These are phyloP conservation scores for Dromococcyx pavoninus DNA, from an alignment of 2,797 vertebrate species.

Conservation along the genomic window DNA sequence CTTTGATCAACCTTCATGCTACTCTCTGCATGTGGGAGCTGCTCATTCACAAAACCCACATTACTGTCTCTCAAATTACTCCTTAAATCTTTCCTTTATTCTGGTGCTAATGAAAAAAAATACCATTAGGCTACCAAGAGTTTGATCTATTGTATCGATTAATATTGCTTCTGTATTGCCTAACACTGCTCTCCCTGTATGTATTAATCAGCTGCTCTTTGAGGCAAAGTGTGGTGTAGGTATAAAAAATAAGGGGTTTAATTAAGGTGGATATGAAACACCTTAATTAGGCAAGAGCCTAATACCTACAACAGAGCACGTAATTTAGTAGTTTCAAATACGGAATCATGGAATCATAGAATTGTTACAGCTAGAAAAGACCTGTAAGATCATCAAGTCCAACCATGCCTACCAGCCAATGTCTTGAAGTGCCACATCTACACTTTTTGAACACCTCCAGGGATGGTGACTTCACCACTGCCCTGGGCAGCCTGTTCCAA, in stretches of 20 bases:
- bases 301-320: neutral
- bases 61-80: neutral
- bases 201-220: neutral
- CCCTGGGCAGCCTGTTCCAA: no score
- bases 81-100: neutral
- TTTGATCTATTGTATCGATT: neutral
- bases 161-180: neutral
- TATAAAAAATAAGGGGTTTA: neutral
- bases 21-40: neutral
- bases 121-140: neutral
- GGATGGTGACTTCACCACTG: no score
- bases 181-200: neutral
- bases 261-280: neutral
- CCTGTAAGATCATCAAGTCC: no score
- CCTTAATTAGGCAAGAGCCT: neutral
- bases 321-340: neutral
- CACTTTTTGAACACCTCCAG: no score
- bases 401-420: no score
- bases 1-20: neutral
- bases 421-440: no score
- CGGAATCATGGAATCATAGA: neutral
- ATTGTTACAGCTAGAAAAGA: no score
- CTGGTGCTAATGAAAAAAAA: neutral
- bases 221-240: neutral
- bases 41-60: neutral